Base-by-base conservation (phyloP, 2,797 vertebrate genomes). In the Columba guinea region DNA sequence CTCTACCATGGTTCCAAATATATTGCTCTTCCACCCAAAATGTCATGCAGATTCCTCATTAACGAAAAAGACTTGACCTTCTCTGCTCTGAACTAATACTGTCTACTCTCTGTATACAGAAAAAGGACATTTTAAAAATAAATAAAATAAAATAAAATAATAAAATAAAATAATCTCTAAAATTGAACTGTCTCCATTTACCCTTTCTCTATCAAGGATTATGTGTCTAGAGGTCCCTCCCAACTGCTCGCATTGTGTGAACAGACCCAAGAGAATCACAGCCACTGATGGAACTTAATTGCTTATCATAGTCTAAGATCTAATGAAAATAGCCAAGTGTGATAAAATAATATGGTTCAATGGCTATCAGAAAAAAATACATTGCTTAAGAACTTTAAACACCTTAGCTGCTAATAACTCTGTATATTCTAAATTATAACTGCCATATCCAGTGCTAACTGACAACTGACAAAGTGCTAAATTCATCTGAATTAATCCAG, bases 401-500 rank as follows among this genome's bases (percentile, higher is more conserved):
- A 62, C 34, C 88, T 91, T 39, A 93, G 74, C 53, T 81, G 55
- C 39, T 87, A 92, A 95, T 92, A 35, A 13, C 20, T 22, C 39
- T 41, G 73, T 84, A 96, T 85, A 69, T 83, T 91, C 55, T 84
- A 69, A 46, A 90, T 95, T 77, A 75, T 69, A 92, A 21, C 55
- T 51, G 85, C 41, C 83, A 77, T 60, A 87, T 87, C 88, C 82
- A 90, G n/a, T 39, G 79, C 34, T 93, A 96, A 71, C 70, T 55
- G 58, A 62, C 94, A 95, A 93, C 67, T 91, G 95, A 82, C 68
- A 65, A 94, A 95, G 51, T 80, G 63, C 67, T 95, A 59, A 96
- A 92, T 95, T 95, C 73, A 92, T 64, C 81, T 88, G 95, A 95
- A 91, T 84, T 91, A 88, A 77, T 88, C 84, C 48, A 85, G 62